Evolutionary conservation across 2,888 invertebrate species (phyloP).

Genomic region (Eupeodes luniger): DNA sequence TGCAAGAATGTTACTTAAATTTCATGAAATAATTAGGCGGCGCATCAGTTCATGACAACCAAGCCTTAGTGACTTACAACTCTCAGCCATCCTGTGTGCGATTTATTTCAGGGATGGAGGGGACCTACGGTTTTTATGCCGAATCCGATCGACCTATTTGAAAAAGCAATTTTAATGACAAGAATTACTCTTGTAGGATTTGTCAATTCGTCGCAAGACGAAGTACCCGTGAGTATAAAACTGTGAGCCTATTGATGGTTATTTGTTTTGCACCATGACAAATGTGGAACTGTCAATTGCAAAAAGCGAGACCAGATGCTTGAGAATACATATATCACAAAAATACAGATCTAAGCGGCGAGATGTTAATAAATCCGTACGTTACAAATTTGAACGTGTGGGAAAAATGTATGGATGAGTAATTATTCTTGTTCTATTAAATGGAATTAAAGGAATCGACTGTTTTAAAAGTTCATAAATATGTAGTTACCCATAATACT

Average conservation of each 20-base stretch:
- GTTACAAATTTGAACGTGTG: too few relatives aligned
- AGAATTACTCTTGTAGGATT: too few relatives aligned
- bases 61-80: too few relatives aligned
- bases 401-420: not conserved
- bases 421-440: not conserved
- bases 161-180: too few relatives aligned
- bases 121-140: too few relatives aligned
- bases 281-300: not conserved
- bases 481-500: not conserved
- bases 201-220: too few relatives aligned
- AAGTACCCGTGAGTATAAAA: not conserved
- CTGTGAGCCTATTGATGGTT: not conserved
- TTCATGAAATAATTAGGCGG: too few relatives aligned
- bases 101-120: too few relatives aligned
- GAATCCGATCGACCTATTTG: too few relatives aligned
- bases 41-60: too few relatives aligned
- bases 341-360: not conserved
- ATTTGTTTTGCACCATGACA: not conserved
- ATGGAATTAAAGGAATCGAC: not conserved
- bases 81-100: too few relatives aligned
- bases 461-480: not conserved
- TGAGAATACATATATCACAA: not conserved
- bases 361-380: not conserved
- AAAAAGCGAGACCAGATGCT: not conserved
- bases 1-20: too few relatives aligned